Conservation (phyloP, 2,888 invertebrate species). For the Trichacis sp. region DNA sequence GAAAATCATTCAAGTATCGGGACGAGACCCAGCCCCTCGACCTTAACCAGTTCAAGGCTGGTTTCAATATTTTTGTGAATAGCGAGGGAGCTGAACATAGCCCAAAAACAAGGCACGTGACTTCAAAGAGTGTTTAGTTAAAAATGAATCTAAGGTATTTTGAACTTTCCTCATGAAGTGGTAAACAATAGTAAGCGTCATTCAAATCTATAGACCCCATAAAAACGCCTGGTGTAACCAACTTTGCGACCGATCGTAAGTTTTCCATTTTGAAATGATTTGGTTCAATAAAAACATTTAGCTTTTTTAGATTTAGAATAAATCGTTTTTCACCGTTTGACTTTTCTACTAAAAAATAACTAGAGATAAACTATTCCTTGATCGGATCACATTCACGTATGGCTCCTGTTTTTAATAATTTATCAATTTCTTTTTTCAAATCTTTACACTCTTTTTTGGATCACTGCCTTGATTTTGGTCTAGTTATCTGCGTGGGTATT, state of each 20-base stretch:
- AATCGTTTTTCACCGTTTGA: slow-evolving; percentile 2
- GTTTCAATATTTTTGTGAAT: not conserved
- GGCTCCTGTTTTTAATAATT: not conserved
- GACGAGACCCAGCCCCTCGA: not conserved
- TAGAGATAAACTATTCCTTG: not conserved
- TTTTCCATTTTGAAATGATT: slow-evolving; percentile 12
- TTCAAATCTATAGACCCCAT: not conserved
- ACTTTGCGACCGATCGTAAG: slow-evolving; percentile 6
- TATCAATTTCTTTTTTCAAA: not conserved
- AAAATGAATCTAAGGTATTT: not conserved
- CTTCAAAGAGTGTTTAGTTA: not conserved
- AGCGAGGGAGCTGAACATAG: not conserved
- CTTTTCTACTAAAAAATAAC: slow-evolving; percentile 6
- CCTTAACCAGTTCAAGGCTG: not conserved
- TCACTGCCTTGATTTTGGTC: not conserved
- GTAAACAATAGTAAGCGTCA: not conserved
- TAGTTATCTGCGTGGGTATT: too few relatives aligned
- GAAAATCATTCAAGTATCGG: not conserved
- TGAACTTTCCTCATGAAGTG: not conserved
- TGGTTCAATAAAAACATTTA: slow-evolving; percentile 9
- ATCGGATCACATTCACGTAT: not conserved
- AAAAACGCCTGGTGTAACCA: slow-evolving; percentile 3
- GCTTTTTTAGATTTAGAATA: slow-evolving; percentile 7
- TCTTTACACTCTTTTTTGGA: not conserved
- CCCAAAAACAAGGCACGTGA: not conserved